Base-by-base conservation (phyloP, 2,113 vertebrate genomes). In the Gobiocypris rarus region DNA sequence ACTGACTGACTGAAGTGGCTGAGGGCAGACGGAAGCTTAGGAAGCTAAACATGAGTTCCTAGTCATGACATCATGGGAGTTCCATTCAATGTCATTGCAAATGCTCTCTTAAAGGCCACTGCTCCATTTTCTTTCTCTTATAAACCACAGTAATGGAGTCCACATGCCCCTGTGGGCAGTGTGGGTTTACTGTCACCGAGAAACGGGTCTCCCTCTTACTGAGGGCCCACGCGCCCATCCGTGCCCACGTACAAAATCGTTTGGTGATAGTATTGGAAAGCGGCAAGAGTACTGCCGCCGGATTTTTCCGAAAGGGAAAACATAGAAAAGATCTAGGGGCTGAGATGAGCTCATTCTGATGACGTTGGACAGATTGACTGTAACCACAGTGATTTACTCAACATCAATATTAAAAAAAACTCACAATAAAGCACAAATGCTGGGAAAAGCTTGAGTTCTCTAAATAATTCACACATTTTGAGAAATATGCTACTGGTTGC, bases 121-220 rank as follows among this genome's bases (percentile, higher is more conserved):
- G 75, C 31, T 73, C 65, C 87, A 86, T 88, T 89, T 75, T 87
- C 73, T 85, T 90, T 86, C 88, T 87, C 75, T 90, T 92, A 90
- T 92, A 92, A 94, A 94, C 91, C 34, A 89, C 85, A 89, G 89
- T 93, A 94, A 93, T 93, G 89, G 91, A 90, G 90, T 92, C 92
- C 92, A 93, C 91, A 93, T 94, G 93, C 89, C 90, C 89, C 89
- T 92, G 88, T 87, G 91, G 91, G 89, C 88, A 84, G 87, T 88
- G 86, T 87, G 88, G 92, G 89, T 93, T 93, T 93, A 91, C 87
- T 90, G 89, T 89, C 90, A 89, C 84, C 69, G 80, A 89, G 81
- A 91, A 91, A 93, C 87, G 90, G 67, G 91, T 88, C 88, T 89
- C 88, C 90, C 76, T 85, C 85, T 87, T 88, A 90, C 90, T 24